phyloP scores from a whole-genome alignment of 2,888 invertebrate genomes.

The Aspidapion aeneum region DNA sequence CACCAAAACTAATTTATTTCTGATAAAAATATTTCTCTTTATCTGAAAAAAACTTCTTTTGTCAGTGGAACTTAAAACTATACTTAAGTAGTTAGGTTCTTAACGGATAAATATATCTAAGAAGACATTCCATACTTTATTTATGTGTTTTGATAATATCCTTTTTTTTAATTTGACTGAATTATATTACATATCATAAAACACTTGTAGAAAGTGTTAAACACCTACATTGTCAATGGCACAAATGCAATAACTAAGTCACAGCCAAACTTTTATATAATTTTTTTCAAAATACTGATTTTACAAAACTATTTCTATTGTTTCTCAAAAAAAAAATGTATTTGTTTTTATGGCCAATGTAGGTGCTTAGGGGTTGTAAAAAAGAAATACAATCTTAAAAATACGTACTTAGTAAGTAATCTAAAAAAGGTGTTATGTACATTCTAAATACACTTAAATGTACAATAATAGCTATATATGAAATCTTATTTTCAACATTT shows the following conservation, averaged over 20 bases:
- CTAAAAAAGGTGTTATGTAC: conserved; percentile 25
- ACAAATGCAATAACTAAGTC: conserved; percentile 47
- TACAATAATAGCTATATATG: conserved; percentile 26
- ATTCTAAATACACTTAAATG: conserved; percentile 28
- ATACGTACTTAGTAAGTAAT: conserved; percentile 31
- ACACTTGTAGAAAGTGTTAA: conserved; percentile 18
- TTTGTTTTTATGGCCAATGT: conserved; percentile 39
- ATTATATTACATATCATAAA: not conserved
- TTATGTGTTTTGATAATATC: too few relatives aligned
- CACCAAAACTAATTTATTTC: too few relatives aligned
- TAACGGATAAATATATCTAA: too few relatives aligned
- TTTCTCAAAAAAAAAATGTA: conserved; percentile 35
- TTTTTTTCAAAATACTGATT: conserved; percentile 46
- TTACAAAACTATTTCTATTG: conserved; percentile 37
- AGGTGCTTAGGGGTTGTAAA: conserved; percentile 37
- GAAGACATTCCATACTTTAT: too few relatives aligned
- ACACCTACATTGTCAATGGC: conserved; percentile 48
- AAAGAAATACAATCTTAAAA: conserved; percentile 29
- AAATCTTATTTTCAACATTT: conserved; percentile 20
- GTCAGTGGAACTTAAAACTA: too few relatives aligned
- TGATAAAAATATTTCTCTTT: too few relatives aligned
- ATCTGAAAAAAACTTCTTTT: too few relatives aligned
- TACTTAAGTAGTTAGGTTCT: too few relatives aligned
- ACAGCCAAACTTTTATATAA: conserved; percentile 43
- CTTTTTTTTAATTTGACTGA: not conserved